phyloP scores from a whole-genome alignment of 2,888 invertebrate genomes.

The Ophion costatus region DNA sequence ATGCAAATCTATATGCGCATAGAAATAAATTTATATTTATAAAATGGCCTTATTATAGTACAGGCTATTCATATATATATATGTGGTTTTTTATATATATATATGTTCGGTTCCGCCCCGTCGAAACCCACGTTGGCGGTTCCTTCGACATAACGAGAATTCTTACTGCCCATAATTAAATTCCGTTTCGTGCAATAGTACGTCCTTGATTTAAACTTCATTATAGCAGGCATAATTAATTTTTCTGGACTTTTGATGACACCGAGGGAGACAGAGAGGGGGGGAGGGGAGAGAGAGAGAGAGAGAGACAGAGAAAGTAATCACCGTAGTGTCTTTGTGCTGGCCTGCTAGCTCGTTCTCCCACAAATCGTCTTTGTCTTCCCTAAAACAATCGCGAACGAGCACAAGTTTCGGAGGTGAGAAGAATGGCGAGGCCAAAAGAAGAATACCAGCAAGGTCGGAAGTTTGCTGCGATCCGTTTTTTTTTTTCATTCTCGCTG shows the following conservation, averaged over 20 bases:
- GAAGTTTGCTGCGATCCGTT: conserved; percentile 33
- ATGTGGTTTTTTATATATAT: no score
- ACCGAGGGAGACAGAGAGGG: not conserved
- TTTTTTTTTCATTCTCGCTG: not conserved
- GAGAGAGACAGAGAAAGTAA: not conserved
- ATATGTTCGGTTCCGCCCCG: no score
- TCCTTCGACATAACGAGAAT: not conserved
- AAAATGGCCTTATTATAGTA: no score
- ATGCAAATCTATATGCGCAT: no score
- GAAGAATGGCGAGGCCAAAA: conserved; percentile 31
- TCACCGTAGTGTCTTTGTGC: conserved; percentile 21
- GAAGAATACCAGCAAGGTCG: not conserved
- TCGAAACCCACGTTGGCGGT: no score
- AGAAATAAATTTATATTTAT: no score
- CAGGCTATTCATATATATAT: no score
- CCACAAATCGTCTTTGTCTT: conserved; percentile 48
- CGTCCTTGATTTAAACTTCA: not conserved
- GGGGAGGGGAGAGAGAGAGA: not conserved
- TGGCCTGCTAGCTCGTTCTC: conserved; percentile 26
- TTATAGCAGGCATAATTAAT: not conserved
- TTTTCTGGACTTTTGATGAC: not conserved
- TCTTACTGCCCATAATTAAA: not conserved
- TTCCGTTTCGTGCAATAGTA: not conserved
- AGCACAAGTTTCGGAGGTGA: conserved; percentile 36
- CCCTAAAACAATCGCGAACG: conserved; percentile 52